Base-by-base conservation (phyloP, 2,113 vertebrate genomes). In the Tinamus guttatus region DNA sequence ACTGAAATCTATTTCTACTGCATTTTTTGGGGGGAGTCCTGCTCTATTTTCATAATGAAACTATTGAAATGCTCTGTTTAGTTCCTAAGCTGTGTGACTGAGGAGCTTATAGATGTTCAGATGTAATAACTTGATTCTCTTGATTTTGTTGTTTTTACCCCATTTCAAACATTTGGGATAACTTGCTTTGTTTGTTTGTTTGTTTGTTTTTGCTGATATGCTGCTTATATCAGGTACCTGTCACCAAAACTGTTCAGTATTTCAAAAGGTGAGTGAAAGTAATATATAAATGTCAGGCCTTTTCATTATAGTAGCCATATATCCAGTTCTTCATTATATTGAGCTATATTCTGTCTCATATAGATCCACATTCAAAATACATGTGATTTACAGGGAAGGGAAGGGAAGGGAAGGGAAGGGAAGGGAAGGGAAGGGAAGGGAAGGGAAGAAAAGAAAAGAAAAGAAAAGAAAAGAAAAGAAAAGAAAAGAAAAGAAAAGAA, bases 321-420 rank as follows among this genome's bases (percentile, higher is more conserved):
- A 51, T 24, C 8, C 71, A 1, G 4, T n/a, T 67, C 15, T 64
- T 60, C 3, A 77, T 17, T 27, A 83, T 14, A 1, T 21, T 15
- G 41, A 43, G 41, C 13, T 4, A 4, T 22, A 8, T 8, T 3
- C 6, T 73, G 2, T 8, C 2, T 73, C 36, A 16, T 47, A 2
- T 36, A n/a, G 43, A 13, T 2, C 12, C 14, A 51, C 15, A 65
- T 81, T 85, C 27, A 80, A 88, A 65, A 25, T 2, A 0, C 2
- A 5, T 25, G 4, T 1, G 2, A 4, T 20, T 85, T n/a, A n/a
- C n/a, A n/a, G n/a, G n/a, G n/a, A n/a, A n/a, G n/a, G n/a, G n/a
- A n/a, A n/a, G n/a, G n/a, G n/a, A n/a, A n/a, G n/a, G n/a, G n/a
- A n/a, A n/a, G n/a, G n/a, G n/a, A n/a, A n/a, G n/a, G n/a, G n/a